Evolutionary conservation across 2,113 vertebrate species (phyloP).

Genomic region (Parotia lawesii): DNA sequence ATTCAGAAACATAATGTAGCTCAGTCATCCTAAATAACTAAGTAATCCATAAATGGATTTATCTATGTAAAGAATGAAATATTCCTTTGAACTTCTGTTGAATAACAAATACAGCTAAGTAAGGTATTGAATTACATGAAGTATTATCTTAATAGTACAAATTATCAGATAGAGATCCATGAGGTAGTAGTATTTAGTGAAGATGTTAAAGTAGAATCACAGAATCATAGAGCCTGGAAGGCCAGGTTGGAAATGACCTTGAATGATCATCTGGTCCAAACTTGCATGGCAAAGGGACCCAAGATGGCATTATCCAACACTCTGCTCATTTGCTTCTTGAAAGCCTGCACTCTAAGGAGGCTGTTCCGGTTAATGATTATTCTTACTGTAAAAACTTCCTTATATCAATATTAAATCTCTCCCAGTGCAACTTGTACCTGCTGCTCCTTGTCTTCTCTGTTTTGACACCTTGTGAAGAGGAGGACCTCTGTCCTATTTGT

Average conservation of each 20-base stretch:
- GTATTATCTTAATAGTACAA: neutral
- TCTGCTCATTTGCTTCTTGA: neutral
- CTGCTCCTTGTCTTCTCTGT: neutral
- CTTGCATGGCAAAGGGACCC: neutral
- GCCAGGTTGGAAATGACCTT: neutral
- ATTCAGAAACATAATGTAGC: neutral
- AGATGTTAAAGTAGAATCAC: neutral
- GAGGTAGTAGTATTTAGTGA: neutral
- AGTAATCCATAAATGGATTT: neutral
- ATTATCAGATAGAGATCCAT: neutral
- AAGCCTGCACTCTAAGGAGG: neutral
- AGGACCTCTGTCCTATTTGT: neutral
- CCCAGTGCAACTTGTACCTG: neutral
- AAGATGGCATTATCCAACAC: neutral
- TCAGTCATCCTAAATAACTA: neutral
- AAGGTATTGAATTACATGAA: neutral
- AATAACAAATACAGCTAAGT: neutral
- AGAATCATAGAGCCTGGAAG: neutral
- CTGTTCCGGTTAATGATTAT: neutral
- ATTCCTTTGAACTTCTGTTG: neutral
- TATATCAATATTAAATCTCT: neutral
- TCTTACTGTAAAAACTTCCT: neutral
- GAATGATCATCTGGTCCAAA: neutral
- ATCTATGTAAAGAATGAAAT: neutral
- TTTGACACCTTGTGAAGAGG: neutral